These are phyloP conservation scores for Trachelus iudaicus DNA, from an alignment of 2,888 invertebrate genomes.

Conservation along the genomic window DNA sequence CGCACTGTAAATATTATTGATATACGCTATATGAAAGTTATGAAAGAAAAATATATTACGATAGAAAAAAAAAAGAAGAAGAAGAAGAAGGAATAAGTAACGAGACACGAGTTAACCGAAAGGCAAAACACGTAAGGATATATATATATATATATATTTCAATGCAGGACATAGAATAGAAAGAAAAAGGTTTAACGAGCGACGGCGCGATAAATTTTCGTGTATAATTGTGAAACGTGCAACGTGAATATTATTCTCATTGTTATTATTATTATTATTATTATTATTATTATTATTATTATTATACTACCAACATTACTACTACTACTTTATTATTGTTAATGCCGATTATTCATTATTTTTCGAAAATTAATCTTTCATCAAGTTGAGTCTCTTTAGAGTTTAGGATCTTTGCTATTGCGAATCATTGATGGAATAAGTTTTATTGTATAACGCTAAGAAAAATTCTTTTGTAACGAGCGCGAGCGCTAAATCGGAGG, in stretches of 20 bases:
- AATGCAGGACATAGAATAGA: conserved; percentile 34
- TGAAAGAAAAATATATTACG: conserved; percentile 27
- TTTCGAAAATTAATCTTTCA: neutral
- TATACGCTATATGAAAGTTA: conserved; percentile 31
- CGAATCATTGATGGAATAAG: neutral
- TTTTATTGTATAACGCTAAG: neutral
- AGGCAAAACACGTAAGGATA: conserved; percentile 18
- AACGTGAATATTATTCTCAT: conserved; percentile 9
- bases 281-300: conserved; percentile 10
- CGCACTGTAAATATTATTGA: conserved; percentile 50
- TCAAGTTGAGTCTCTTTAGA: neutral
- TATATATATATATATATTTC: conserved; percentile 11
- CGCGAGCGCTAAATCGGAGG: neutral
- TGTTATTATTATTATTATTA: conserved; percentile 12
- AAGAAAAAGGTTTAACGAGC: neutral
- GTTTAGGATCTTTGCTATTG: neutral
- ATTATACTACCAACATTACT: neutral
- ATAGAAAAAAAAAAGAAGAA: neutral
- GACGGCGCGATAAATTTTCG: conserved; percentile 13
- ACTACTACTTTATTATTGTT: neutral
- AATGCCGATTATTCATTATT: neutral
- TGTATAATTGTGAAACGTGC: conserved; percentile 9
- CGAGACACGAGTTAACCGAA: neutral
- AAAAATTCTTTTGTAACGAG: neutral
- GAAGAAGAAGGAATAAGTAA: neutral